Percentiles rank a stretch among this genome's conserved stretches.
Conservation (phyloP, 2,797 vertebrate genomes). For the Aldrovandia affinis region DNA sequence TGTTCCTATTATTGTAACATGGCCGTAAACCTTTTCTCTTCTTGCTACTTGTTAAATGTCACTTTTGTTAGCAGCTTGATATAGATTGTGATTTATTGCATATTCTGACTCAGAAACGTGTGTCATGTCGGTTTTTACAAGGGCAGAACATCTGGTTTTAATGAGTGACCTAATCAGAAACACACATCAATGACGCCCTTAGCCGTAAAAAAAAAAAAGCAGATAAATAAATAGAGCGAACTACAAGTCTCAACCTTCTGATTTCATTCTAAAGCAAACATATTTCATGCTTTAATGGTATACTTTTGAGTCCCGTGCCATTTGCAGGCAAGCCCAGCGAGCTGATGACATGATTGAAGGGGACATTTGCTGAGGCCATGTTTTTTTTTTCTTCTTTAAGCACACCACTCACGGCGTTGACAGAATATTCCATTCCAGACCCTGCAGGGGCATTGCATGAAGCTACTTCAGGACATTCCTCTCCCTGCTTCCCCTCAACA, state of each 20-base stretch:
- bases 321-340: slow-evolving; percentile 47
- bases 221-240: background rate
- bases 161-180: slow-evolving; percentile 21
- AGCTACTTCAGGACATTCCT: background rate
- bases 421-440: slow-evolving; percentile 49
- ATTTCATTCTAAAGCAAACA: slow-evolving; percentile 3
- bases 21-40: background rate
- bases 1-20: slow-evolving; percentile 25
- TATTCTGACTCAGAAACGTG: slow-evolving; percentile 12
- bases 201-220: background rate
- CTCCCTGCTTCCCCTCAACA: background rate
- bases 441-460: slow-evolving; percentile 42
- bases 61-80: background rate
- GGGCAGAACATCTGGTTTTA: slow-evolving; percentile 28
- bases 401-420: slow-evolving; percentile 45
- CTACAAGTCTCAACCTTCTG: background rate
- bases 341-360: slow-evolving; percentile 48
- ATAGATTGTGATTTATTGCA: slow-evolving; percentile 8
- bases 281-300: background rate
- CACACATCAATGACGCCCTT: background rate
- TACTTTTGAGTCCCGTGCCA: slow-evolving; percentile 10
- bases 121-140: slow-evolving; percentile 19
- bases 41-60: background rate
- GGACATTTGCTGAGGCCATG: slow-evolving; percentile 53
- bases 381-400: slow-evolving; percentile 48